A percentile compares a stretch with the other conserved stretches of the same genome.
Conservation (phyloP, 2,888 invertebrate species). For the Esperia sulphurella region DNA sequence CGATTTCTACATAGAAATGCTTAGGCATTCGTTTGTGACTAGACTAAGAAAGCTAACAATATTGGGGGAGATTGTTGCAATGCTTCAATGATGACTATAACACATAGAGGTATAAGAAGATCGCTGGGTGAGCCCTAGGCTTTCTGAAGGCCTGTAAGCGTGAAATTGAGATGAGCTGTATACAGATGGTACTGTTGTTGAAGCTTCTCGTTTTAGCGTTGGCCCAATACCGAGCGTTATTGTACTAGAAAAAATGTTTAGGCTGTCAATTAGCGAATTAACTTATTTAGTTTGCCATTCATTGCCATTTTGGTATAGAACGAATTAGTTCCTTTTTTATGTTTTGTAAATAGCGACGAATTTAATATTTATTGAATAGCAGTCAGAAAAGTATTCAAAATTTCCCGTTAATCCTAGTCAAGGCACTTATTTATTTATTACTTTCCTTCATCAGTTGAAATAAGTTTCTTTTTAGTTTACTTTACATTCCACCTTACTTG, state of each 20-base stretch:
- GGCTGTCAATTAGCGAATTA: conserved; percentile 58
- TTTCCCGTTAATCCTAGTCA: conserved; percentile 75
- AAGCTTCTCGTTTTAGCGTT: conserved; percentile 24
- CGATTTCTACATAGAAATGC: conserved; percentile 20
- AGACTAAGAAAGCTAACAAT: conserved; percentile 8
- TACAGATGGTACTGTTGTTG: neutral
- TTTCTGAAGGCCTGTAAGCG: neutral
- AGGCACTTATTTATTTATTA: conserved; percentile 71
- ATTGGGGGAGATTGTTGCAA: neutral
- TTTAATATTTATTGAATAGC: conserved; percentile 62
- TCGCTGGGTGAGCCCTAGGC: neutral
- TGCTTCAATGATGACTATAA: neutral
- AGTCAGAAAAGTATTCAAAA: conserved; percentile 62
- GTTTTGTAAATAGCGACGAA: conserved; percentile 71
- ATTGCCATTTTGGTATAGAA: conserved; percentile 76
- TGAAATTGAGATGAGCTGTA: neutral
- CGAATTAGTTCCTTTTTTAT: conserved; percentile 69
- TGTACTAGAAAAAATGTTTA: conserved; percentile 48
- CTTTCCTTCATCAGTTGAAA: conserved; percentile 48
- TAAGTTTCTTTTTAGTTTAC: neutral
- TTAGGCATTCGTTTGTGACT: conserved; percentile 33
- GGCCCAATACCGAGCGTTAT: conserved; percentile 28
- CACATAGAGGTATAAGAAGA: too few relatives aligned
- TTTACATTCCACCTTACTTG: conserved; percentile 57
- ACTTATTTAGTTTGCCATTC: conserved; percentile 69